phyloP scores from a whole-genome alignment of 2,113 vertebrate species.

The Corythornis cristatus region DNA sequence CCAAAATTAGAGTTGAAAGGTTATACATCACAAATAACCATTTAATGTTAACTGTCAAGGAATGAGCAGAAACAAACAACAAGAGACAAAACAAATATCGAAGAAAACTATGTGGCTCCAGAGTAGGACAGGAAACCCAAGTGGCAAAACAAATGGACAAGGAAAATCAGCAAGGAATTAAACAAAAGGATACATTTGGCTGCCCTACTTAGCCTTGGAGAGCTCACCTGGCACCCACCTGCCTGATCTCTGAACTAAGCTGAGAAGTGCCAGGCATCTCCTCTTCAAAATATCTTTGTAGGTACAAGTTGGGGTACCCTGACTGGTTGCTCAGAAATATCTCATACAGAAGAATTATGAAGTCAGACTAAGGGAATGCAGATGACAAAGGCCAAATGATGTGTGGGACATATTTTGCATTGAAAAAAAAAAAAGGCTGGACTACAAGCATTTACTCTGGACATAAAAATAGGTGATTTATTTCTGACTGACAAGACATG shows the following conservation, averaged over 20 bases:
- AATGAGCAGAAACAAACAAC: conserved; percentile 33
- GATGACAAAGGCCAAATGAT: background rate
- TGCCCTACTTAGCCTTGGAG: background rate
- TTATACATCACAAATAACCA: conserved; percentile 17
- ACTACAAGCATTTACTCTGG: background rate
- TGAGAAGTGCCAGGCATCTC: background rate
- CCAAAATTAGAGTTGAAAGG: conserved; percentile 13
- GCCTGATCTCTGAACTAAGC: background rate
- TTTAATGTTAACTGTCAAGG: background rate
- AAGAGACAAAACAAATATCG: conserved; percentile 51
- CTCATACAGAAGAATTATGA: background rate
- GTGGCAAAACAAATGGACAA: conserved; percentile 60
- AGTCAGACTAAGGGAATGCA: background rate
- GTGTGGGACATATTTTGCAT: background rate
- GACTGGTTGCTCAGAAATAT: background rate
- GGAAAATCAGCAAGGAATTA: conserved; percentile 52
- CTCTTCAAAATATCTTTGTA: background rate
- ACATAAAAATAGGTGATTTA: background rate
- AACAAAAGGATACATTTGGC: conserved; percentile 1
- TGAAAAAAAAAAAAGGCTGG: background rate
- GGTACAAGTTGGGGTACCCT: background rate
- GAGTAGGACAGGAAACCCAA: conserved; percentile 55
- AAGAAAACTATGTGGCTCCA: conserved; percentile 28
- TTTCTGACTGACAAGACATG: background rate
- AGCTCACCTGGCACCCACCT: conserved; percentile 45